These are phyloP conservation scores for Plebejus anna DNA, from an alignment of 2,888 invertebrate species.

Conservation along the genomic window DNA sequence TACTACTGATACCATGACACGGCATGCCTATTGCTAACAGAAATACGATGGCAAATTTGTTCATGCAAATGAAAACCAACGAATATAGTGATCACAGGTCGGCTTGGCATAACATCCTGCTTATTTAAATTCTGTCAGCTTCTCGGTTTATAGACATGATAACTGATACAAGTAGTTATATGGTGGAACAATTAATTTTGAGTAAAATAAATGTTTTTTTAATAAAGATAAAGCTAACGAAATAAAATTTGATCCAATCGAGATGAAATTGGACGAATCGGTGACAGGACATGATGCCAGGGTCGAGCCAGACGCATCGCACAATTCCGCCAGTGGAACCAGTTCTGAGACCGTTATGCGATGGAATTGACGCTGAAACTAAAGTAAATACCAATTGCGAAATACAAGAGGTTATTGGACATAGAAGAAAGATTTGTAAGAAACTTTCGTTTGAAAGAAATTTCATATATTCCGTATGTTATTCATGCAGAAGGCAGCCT, in stretches of 20 bases:
- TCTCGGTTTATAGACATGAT: background rate
- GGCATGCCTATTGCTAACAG: background rate
- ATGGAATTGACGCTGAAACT: conserved; percentile 3
- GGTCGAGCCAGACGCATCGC: background rate
- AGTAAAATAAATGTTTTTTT: background rate
- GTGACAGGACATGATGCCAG: background rate
- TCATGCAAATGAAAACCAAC: background rate
- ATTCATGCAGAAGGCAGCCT: background rate
- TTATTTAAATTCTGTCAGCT: conserved; percentile 1
- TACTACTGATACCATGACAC: background rate
- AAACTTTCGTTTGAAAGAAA: background rate
- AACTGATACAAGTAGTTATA: background rate
- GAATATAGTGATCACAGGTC: background rate
- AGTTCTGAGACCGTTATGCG: conserved; percentile 19
- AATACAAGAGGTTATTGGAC: background rate
- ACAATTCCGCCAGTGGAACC: conserved; percentile 4
- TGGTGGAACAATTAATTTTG: background rate
- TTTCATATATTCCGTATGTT: background rate
- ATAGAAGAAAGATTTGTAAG: background rate
- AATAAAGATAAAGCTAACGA: background rate
- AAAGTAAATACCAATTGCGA: background rate
- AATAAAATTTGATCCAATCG: background rate
- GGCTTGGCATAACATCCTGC: conserved; percentile 6
- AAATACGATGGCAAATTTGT: background rate
- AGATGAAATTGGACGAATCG: background rate